Evolutionary conservation across 1,140 invertebrate species (phyloP), one percentile per base, ranked within the genome.

Genomic region (Meloidogyne floridensis): DNA sequence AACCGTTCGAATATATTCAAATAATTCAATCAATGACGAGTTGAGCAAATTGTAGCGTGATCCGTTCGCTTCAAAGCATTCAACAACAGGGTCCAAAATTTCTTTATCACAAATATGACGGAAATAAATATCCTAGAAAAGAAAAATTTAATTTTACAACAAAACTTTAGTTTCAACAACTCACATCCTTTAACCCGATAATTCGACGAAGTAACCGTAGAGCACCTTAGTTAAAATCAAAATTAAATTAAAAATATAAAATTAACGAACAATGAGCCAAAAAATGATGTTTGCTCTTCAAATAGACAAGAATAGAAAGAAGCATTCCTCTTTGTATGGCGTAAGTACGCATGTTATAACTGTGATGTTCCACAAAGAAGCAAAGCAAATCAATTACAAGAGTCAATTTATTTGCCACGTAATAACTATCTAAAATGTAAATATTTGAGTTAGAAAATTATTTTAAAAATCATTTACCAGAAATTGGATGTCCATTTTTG

Each of bases 311-410:
- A 90, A 99, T 95, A 91, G 95, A 93, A 90, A 95, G 93, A 76
- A 99, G 92, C 83, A 99, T 92, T 92, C 99, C 96, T 92, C 97
- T 98, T 91, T 95, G 95, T 85, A 98, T 93, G 90, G 98, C 95
- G 91, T 95, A 98, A 90, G 97, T 98, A 91, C 98, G 98, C 89
- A 98, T 97, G 91, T 69, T 83, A 51, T 85, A 85, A 10, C 71
- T 95, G 91, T 99, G 98, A 92, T 98, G 96, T 91, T 99, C 97
- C n/a, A 99, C 96, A 91, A 97, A 99, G 91, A 99, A 99, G n/a
- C 95, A 95, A 75, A 99, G 92, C 84, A 99, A 92, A 91, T 99
- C 97, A 80, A 99, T 91, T 71, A 99, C 96, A 75, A 98, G 92
- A 72, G 95, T 95, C 70, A 98, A 92, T 74, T 99, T 92, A 91